Conservation (phyloP, 64 coral and sea anemone genomes). For the Montipora cactus region DNA sequence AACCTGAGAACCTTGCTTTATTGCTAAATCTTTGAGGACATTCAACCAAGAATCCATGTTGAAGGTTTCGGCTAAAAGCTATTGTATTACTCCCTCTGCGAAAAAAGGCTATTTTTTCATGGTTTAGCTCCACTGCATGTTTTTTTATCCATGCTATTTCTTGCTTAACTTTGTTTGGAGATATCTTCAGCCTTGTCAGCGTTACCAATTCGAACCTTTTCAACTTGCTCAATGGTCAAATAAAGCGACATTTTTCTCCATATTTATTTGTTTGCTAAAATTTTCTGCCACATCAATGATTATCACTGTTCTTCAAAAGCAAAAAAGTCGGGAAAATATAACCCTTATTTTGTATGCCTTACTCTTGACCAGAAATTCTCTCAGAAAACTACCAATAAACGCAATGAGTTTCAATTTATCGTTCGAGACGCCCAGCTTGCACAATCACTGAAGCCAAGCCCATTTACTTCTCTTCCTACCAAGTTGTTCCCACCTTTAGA, state of each 20-base stretch:
- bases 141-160: neutral
- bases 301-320: conserved; percentile 10
- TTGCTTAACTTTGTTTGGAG: conserved; percentile 14
- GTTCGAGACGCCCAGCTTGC: neutral
- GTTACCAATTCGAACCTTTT: conserved; percentile 18
- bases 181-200: conserved; percentile 11
- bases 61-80: neutral
- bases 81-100: neutral
- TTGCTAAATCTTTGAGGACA: neutral
- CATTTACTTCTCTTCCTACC: neutral
- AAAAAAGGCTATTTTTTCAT: neutral
- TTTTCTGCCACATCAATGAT: conserved; percentile 38
- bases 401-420: neutral
- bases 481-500: neutral
- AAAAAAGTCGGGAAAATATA: neutral
- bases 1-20: neutral
- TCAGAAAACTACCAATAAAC: neutral
- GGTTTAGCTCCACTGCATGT: too few species aligned
- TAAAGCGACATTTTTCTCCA: neutral
- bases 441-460: neutral
- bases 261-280: conserved; percentile 39
- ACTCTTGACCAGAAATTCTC: neutral
- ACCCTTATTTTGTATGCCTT: neutral
- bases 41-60: neutral
- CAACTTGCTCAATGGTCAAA: conserved; percentile 7